A percentile compares a stretch with the other conserved stretches of the same genome.
Conservation (phyloP, 2,888 invertebrate species). For the Fragum fragum region DNA sequence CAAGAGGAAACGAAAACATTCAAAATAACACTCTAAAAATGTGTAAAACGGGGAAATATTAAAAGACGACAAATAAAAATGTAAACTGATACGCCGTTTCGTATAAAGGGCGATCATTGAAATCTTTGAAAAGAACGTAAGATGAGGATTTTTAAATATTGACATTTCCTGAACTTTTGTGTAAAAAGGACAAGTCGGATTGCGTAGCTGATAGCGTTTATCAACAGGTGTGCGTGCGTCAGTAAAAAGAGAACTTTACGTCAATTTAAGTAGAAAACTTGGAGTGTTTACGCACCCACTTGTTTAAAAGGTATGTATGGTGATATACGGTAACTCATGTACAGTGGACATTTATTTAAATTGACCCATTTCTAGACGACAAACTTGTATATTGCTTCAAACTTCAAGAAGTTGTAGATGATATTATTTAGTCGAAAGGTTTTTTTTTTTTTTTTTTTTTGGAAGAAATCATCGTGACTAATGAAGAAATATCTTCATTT, state of each 20-base stretch:
- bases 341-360: no score
- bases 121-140: background rate
- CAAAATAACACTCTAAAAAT: constrained; percentile 16
- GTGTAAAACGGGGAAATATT: constrained; percentile 15
- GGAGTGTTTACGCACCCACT: constrained; percentile 6
- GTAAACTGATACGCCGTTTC: constrained; percentile 10
- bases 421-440: no score
- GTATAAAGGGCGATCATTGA: background rate
- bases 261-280: background rate
- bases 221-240: constrained; percentile 16
- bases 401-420: no score
- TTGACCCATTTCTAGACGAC: no score
- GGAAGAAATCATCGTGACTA: no score
- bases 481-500: no score
- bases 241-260: constrained; percentile 1
- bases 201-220: background rate
- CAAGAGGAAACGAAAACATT: constrained; percentile 12
- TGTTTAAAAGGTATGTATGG: constrained; percentile 15
- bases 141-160: constrained; percentile 21
- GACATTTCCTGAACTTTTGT: constrained; percentile 19
- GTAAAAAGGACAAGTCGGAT: constrained; percentile 18
- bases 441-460: no score
- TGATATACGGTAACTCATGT: no score
- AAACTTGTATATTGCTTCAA: no score
- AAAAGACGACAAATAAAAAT: background rate